Percentiles rank a stretch among this genome's conserved stretches.
Evolutionary conservation across 2,797 vertebrate genomes (phyloP).

Genomic region (Aphelocoma californica): DNA sequence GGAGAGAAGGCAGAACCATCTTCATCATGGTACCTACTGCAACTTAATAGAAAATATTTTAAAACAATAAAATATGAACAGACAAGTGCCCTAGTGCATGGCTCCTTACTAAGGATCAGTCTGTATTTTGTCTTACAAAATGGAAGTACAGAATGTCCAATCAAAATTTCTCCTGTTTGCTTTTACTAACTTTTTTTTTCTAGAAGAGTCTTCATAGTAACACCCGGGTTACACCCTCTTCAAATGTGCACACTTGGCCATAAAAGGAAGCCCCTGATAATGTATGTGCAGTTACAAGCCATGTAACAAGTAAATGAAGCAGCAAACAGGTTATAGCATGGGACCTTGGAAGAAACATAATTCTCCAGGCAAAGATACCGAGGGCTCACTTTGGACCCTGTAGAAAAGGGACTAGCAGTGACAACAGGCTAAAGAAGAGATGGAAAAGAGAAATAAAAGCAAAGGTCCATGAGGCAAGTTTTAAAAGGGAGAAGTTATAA

Average conservation of each 20-base stretch:
- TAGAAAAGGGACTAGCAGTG: not conserved
- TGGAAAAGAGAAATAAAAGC: slow-evolving; percentile 8
- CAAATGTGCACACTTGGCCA: not conserved
- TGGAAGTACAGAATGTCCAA: not conserved
- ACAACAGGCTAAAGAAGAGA: not conserved
- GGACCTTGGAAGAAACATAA: not conserved
- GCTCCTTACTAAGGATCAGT: not conserved
- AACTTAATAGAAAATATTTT: not conserved
- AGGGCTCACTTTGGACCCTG: not conserved
- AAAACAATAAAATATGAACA: not conserved
- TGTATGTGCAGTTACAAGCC: not conserved
- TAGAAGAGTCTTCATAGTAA: not conserved
- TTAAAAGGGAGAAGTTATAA: slow-evolving; percentile 18
- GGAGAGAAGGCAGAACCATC: not conserved
- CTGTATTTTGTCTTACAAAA: not conserved
- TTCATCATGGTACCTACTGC: not conserved
- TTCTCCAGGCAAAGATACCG: not conserved
- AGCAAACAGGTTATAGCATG: not conserved
- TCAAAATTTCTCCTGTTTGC: not conserved
- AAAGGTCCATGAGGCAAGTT: not conserved
- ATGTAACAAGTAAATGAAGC: not conserved
- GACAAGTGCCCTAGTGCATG: not conserved
- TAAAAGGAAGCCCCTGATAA: not conserved
- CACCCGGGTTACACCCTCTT: not conserved
- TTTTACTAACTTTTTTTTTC: not conserved